phyloP scores from a whole-genome alignment of 2,113 vertebrate species.

The Heloderma charlesbogerti region DNA sequence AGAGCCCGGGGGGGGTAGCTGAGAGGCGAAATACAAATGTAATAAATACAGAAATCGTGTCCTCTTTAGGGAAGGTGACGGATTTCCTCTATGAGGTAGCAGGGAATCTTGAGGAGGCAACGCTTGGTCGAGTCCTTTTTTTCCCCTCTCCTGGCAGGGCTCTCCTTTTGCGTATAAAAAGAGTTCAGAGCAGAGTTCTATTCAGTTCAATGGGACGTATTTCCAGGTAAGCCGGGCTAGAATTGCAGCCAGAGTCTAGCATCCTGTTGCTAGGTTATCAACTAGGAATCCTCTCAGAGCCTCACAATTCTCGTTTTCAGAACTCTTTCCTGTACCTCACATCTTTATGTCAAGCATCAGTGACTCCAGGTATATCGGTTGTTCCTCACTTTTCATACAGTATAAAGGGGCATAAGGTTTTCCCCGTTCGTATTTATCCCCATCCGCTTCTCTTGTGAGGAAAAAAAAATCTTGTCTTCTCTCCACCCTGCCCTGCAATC shows the following conservation, averaged over 20 bases:
- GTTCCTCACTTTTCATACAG: neutral
- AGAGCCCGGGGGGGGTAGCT: neutral
- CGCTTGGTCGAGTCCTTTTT: neutral
- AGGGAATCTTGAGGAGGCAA: neutral
- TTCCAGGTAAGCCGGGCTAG: neutral
- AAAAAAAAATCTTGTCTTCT: neutral
- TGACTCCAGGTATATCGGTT: neutral
- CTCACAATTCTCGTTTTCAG: neutral
- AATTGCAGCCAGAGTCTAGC: neutral
- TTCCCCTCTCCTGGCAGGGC: neutral
- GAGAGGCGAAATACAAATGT: neutral
- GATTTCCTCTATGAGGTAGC: too few relatives aligned
- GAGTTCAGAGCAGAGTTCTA: neutral
- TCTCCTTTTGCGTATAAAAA: neutral
- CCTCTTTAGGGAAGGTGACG: neutral
- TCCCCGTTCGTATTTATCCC: neutral
- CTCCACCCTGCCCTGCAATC: too few relatives aligned
- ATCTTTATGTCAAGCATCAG: neutral
- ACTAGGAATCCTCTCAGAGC: neutral
- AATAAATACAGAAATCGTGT: neutral
- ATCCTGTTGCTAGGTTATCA: neutral
- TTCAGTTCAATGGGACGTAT: neutral
- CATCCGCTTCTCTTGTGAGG: neutral
- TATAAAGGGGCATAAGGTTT: neutral
- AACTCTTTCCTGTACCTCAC: neutral